A percentile compares a stretch with the other conserved stretches of the same genome.
phyloP scores from a whole-genome alignment of 1,140 invertebrate genomes.

The Formica selysi region DNA sequence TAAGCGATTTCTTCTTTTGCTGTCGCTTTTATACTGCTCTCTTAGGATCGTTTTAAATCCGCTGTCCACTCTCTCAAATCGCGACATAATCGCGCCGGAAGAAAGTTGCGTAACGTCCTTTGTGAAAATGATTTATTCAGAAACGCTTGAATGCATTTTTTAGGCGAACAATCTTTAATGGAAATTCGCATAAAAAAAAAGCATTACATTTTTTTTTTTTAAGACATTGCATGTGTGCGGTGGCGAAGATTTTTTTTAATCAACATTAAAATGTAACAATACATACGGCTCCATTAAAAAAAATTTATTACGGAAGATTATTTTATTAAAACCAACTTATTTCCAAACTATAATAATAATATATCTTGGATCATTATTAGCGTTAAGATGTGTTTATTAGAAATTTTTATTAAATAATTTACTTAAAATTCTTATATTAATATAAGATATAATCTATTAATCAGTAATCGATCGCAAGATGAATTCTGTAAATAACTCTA shows the following conservation, averaged over 20 bases:
- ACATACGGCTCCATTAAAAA: neutral
- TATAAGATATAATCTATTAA: neutral
- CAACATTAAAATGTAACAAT: neutral
- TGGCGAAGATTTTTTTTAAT: neutral
- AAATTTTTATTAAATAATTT: constrained; percentile 9
- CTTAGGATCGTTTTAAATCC: neutral
- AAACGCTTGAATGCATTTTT: constrained; percentile 1
- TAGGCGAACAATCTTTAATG: neutral
- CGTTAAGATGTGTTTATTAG: neutral
- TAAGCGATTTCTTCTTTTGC: constrained; percentile 37
- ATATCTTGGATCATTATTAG: neutral
- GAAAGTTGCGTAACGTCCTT: constrained; percentile 33
- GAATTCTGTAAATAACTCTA: constrained; percentile 10
- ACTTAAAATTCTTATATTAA: neutral
- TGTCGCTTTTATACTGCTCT: neutral
- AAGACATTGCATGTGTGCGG: neutral
- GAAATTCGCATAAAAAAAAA: neutral
- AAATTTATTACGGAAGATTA: neutral
- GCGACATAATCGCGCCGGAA: neutral
- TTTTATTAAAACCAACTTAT: neutral
- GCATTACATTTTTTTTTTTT: constrained; percentile 5
- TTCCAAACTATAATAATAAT: neutral
- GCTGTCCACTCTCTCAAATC: constrained; percentile 36
- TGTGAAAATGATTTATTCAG: constrained; percentile 63
- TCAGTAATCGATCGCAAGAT: constrained; percentile 12